phyloP scores from a whole-genome alignment of 2,888 invertebrate species.

The Ramazzottius varieornatus region DNA sequence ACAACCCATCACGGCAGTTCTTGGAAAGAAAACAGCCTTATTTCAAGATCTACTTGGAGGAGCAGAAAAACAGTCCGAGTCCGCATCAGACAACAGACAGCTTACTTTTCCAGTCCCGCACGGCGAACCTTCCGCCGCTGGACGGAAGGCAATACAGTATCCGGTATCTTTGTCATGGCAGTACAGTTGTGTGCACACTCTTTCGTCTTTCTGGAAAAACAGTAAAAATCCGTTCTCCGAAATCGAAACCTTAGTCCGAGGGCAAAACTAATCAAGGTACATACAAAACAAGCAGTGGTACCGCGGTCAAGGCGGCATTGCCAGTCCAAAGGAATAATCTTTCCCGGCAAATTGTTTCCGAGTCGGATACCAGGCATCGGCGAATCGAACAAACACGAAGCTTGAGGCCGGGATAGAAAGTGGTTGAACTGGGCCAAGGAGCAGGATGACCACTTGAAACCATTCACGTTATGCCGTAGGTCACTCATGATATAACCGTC shows the following conservation, averaged over 20 bases:
- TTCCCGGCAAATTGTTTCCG: conserved; percentile 62
- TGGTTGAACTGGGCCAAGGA: conserved; percentile 77
- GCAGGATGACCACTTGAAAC: conserved; percentile 78
- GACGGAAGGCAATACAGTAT: conserved; percentile 78
- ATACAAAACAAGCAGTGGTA: conserved; percentile 51
- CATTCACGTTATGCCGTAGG: conserved; percentile 68
- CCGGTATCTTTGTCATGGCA: conserved; percentile 80
- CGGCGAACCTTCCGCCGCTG: conserved; percentile 72
- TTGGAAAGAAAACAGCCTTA: background rate
- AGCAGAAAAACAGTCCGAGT: too few species aligned
- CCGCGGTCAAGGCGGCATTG: conserved; percentile 76
- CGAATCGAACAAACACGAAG: background rate
- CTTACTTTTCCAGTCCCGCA: conserved; percentile 34
- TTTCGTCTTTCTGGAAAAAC: conserved; percentile 55
- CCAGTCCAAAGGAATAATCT: conserved; percentile 60
- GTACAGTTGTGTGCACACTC: conserved; percentile 76
- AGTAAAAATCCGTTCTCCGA: background rate
- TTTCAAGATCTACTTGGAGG: background rate
- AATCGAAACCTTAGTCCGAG: too few species aligned
- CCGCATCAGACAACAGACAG: too few species aligned
- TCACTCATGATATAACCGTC: conserved; percentile 84
- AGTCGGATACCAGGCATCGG: conserved; percentile 19
- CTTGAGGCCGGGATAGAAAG: conserved; percentile 32
- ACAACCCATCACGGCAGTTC: background rate
- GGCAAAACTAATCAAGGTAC: conserved; percentile 15